Evolutionary conservation across 92 coral and sea anemone species (phyloP).

Genomic region (Siderastrea siderea): DNA sequence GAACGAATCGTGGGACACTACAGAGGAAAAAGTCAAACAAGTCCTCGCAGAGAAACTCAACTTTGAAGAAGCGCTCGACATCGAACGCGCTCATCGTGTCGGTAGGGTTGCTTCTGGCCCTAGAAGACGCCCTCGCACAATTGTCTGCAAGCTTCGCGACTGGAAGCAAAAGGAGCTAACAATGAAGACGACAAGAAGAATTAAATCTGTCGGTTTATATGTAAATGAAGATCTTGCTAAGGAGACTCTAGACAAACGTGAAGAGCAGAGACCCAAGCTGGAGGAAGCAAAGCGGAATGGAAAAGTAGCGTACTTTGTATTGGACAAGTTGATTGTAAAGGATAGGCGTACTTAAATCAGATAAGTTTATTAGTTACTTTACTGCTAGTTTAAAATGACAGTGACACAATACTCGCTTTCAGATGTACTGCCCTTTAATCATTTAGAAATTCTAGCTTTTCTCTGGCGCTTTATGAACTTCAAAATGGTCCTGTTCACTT

Average conservation of each 20-base stretch:
- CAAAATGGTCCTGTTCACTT: background rate
- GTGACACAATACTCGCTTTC: constrained; percentile 7
- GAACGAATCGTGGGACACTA: background rate
- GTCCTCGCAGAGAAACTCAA: background rate
- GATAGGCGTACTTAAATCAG: background rate
- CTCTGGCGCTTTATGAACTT: background rate
- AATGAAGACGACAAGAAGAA: background rate
- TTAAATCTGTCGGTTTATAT: background rate
- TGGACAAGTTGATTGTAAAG: constrained; percentile 37
- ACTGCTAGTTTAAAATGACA: constrained; percentile 8
- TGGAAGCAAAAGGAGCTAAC: too few species aligned
- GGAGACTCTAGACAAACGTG: background rate
- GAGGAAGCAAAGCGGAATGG: background rate
- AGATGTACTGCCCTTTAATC: constrained; percentile 4
- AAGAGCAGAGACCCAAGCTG: background rate
- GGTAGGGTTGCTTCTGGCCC: constrained; percentile 13
- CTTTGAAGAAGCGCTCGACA: constrained; percentile 4
- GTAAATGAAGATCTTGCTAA: constrained; percentile 4
- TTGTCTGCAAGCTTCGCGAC: background rate
- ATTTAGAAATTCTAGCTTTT: background rate
- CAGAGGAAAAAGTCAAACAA: constrained; percentile 4
- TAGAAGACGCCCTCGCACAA: constrained; percentile 18
- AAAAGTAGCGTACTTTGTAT: background rate
- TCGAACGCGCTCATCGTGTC: constrained; percentile 20
- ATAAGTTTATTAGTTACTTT: constrained; percentile 9